Evolutionary conservation across 2,888 invertebrate species (phyloP), one percentile per base, ranked within the genome.

Genomic region (Seira musarum): DNA sequence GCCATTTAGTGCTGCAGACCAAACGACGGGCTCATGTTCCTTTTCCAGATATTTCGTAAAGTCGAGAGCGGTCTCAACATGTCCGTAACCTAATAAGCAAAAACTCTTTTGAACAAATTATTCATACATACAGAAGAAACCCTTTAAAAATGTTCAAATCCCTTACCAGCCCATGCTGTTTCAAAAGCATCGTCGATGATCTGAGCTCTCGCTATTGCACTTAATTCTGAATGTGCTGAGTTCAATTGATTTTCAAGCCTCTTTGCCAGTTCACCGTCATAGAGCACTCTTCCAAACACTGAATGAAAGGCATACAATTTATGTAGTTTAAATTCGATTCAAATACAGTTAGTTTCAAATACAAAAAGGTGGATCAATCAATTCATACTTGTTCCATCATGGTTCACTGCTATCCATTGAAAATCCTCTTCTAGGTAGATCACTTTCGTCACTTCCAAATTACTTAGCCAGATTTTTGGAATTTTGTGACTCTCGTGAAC

Each of bases 161-260:
- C 5, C 81, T 49, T 78, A 84, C 86, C 78, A 24, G 82, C 65
- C 66, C 72, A 79, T 1, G 83, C 82, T 22, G 69, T 61, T 35
- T 82, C 77, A 76, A 85, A 84, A 46, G 82, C 80, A 30, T 86
- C 86, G 25, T 85, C 85, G n/a, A 86, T 73, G 0, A 85, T 46
- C 53, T 84, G 83, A 46, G 83, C 76, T 60, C 83, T 74, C 10
- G 78, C 79, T 6, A 81, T 17, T 6, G 80, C 61, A 65, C 82
- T 82, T n/a, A 86, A 71, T 10, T 66, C 65, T 10, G 60, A 40
- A 30, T 67, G 74, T 13, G 81, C 25, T 8, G 30, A 25, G 0
- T 72, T 71, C 2, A 85, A 67, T 46, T 81, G 70, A 5, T 24
- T 15, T 22, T 69, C 71, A 19, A 85, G 77, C 0, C 72, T n/a